phyloP scores from a whole-genome alignment of 1,140 invertebrate genomes.

The Heliconius melpomene region DNA sequence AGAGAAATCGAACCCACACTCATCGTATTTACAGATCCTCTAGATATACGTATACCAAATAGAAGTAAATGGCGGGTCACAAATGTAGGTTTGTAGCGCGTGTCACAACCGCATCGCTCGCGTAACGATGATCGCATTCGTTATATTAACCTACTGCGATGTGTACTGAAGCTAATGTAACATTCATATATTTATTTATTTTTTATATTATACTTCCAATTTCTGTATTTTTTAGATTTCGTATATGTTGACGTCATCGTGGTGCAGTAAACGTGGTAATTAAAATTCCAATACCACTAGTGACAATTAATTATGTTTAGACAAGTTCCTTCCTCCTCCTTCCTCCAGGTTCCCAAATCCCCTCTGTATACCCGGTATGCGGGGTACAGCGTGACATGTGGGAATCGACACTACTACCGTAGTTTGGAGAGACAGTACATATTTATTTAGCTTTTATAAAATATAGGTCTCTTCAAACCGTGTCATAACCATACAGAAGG shows the following conservation, averaged over 20 bases:
- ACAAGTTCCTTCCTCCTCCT: too few relatives aligned
- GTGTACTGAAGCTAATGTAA: background rate
- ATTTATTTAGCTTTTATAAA: background rate
- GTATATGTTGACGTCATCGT: too few relatives aligned
- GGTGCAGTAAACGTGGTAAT: too few relatives aligned
- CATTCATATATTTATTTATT: conserved; percentile 4
- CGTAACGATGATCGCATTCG: conserved; percentile 13
- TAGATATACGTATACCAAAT: background rate
- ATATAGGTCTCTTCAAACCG: background rate
- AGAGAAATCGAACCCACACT: too few relatives aligned
- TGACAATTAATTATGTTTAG: too few relatives aligned
- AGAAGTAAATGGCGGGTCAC: background rate
- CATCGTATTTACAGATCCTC: background rate
- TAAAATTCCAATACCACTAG: too few relatives aligned
- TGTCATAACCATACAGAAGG: background rate
- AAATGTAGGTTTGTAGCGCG: conserved; percentile 14
- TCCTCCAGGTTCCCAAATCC: too few relatives aligned
- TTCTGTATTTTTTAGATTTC: background rate
- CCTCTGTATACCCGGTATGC: too few relatives aligned
- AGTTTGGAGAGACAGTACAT: background rate
- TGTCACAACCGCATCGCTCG: conserved; percentile 13
- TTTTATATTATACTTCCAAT: background rate
- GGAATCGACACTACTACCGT: background rate
- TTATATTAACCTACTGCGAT: background rate
- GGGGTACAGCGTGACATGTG: too few relatives aligned